Evolutionary conservation across 2,888 invertebrate species (phyloP), one percentile per base, ranked within the genome.

Genomic region (Phyllotreta striolata): DNA sequence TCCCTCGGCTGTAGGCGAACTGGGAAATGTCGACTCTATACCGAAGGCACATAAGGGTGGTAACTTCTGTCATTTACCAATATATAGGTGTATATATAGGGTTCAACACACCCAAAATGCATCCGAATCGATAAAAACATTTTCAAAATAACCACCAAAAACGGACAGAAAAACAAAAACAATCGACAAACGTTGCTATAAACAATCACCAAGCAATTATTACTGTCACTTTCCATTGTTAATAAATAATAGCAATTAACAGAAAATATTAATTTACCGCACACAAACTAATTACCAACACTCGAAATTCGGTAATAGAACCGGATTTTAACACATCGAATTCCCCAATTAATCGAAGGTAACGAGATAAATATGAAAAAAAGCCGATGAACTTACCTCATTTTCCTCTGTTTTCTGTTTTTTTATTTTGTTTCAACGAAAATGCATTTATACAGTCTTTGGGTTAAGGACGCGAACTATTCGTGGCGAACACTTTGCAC

Each of bases 31-130:
- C 24, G 69, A 67, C 73, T 72, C 72, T 74, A 74, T 63, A 58
- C 64, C 51, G 64, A 60, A 66, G 62, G 55, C 63, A 60, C 71
- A 69, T 74, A 75, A 65, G 72, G 72, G 70, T 70, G 72, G 66
- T 57, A 67, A 67, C 68, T 67, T 67, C 70, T 61, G 65, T 69
- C 71, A 70, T 69, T 70, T 24, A 67, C 64, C 70, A 69, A 70
- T 70, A 24, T 24, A 24, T 24, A 24, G 24, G 24, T n/a, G n/a
- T 24, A 24, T 24, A 24, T 24, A 24, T 24, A 24, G 75, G 73
- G 78, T 79, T 79, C 79, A 79, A 79, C 79, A 79, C 80, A 80
- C 80, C 79, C 79, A 77, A 24, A 24, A 74, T 75, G 70, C 73
- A 72, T 72, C 71, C 66, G 73, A 79, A 79, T 79, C 79, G 76